Percentiles rank a stretch among this genome's conserved stretches.
Conservation (phyloP, 2,888 invertebrate species). For the Ditylenchus weischeri region DNA sequence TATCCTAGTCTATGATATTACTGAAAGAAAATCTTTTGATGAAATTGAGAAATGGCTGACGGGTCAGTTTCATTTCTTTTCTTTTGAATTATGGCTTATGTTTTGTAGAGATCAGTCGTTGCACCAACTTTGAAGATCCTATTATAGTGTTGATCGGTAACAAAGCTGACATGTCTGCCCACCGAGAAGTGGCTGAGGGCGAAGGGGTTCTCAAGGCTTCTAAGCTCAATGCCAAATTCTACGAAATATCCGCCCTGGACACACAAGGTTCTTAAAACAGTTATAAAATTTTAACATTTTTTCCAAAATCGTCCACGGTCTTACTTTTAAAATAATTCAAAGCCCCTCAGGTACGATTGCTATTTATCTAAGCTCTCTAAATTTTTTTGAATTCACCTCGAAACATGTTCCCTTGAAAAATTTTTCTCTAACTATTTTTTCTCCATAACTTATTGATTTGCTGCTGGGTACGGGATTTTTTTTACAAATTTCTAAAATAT, state of each 20-base stretch:
- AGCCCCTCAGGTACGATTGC: no score
- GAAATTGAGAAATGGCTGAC: slow-evolving; percentile 45
- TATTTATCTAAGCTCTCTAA: no score
- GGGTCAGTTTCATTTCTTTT: slow-evolving; percentile 22
- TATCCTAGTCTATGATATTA: slow-evolving; percentile 37
- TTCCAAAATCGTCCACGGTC: no score
- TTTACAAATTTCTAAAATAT: no score
- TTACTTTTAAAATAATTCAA: no score
- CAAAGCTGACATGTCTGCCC: slow-evolving; percentile 39
- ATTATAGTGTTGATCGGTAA: slow-evolving; percentile 44
- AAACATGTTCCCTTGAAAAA: no score
- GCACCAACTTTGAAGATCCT: slow-evolving; percentile 33
- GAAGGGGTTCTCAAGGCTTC: slow-evolving; percentile 44
- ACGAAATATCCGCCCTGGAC: slow-evolving; percentile 37
- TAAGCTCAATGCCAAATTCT: slow-evolving; percentile 43
- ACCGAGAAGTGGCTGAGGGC: slow-evolving; percentile 41
- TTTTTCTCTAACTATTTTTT: no score
- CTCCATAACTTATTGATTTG: no score
- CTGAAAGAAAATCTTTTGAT: slow-evolving; percentile 44
- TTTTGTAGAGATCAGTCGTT: slow-evolving; percentile 18
- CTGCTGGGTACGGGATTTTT: no score
- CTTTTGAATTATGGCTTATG: no score
- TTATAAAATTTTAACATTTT: no score
- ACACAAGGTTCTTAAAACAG: slow-evolving; percentile 23
- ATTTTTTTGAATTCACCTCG: no score